Evolutionary conservation across 2,888 invertebrate species (phyloP).

Genomic region (Dermolepida albohirtum): DNA sequence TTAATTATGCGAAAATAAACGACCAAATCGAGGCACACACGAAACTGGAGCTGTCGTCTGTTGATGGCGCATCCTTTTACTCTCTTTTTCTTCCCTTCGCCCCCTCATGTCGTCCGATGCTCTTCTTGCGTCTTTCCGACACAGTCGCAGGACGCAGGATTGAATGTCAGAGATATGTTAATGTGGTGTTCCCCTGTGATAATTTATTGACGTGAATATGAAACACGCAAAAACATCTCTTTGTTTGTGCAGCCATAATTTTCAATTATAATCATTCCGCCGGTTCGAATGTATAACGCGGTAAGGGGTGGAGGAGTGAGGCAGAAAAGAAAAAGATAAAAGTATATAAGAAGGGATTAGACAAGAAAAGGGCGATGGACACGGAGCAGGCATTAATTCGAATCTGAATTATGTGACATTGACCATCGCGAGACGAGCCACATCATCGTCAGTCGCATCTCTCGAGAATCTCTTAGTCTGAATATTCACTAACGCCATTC

Average conservation of each 20-base stretch:
- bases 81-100: slow-evolving; percentile 6
- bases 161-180: slow-evolving; percentile 38
- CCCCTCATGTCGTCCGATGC: slow-evolving; percentile 6
- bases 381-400: slow-evolving; percentile 41
- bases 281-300: slow-evolving; percentile 44
- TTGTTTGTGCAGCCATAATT: slow-evolving; percentile 44
- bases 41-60: slow-evolving; percentile 35
- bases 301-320: neutral
- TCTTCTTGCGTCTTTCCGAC: slow-evolving; percentile 25
- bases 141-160: slow-evolving; percentile 30
- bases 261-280: slow-evolving; percentile 46
- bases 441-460: slow-evolving; percentile 31
- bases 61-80: slow-evolving; percentile 20
- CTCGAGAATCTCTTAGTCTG: slow-evolving; percentile 21
- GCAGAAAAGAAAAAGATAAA: neutral
- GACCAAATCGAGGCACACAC: slow-evolving; percentile 33
- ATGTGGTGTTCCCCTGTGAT: slow-evolving; percentile 31
- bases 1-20: slow-evolving; percentile 34
- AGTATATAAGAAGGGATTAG: neutral
- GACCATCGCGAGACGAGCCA: slow-evolving; percentile 42
- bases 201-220: slow-evolving; percentile 43
- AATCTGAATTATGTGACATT: slow-evolving; percentile 45
- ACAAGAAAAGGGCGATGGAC: slow-evolving; percentile 10
- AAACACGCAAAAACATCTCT: slow-evolving; percentile 44
- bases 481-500: slow-evolving; percentile 40